Evolutionary conservation across 2,888 invertebrate genomes (phyloP), one percentile per base, ranked within the genome.

Genomic region (Abrostola triplasia): DNA sequence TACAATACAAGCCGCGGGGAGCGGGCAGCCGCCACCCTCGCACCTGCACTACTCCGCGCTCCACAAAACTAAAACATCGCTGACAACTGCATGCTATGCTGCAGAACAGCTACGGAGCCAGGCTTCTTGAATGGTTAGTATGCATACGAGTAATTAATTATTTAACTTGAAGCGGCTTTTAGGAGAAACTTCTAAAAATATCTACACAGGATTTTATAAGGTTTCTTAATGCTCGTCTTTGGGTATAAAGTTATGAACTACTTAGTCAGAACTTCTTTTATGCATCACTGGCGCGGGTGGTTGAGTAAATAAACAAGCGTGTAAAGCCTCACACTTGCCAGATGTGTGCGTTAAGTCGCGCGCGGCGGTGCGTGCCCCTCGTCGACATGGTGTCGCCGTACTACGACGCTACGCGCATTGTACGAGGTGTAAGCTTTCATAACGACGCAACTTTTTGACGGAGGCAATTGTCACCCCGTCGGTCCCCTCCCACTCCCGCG

Each of bases 381-480:
- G 51, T 63, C 58, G 70, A 63, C 51, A 63, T 55, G 11, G 42
- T 13, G 9, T 41, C 42, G 54, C 37, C 36, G 54, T 13, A 36
- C 24, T 24, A 24, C 6, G n/a, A 48, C 11, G 35, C 11, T 48
- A 36, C 35, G 51, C 52, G 51, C 41, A 36, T 44, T 56, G 56
- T 48, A 35, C 53, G 52, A 60, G 56, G 52, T 59, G 55, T 13
- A 12, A 42, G 51, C 11, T 59, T 59, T 59, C 50, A 63, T 59
- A 75, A 65, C 51, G 47, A 48, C 42, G 54, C 44, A 42, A 50
- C 62, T 62, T 67, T 57, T 71, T 60, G 64, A 72, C 51, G 42
- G 50, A 10, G 52, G 40, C 36, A 13, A 58, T 58, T 36, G 24
- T 0, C 48, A 13, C 36, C 47, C 41, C 37, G 6, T 6, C 10